Base-by-base conservation (phyloP, 2,113 vertebrate species). In the Colossoma macropomum region DNA sequence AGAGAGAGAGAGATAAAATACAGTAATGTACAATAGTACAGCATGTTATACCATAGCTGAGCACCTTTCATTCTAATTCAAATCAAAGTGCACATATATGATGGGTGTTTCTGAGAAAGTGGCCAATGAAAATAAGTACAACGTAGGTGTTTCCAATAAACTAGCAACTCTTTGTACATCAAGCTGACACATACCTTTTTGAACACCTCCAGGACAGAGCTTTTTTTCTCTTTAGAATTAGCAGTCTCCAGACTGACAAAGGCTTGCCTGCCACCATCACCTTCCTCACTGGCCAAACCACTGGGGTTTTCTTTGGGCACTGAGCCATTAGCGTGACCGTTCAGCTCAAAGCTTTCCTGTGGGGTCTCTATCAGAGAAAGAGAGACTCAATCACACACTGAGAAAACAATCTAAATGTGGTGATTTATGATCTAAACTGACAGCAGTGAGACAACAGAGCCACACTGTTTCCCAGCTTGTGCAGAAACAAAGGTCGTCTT, bases 121-220 rank as follows among this genome's bases (percentile, higher is more conserved):
- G 54, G 19, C 54, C 7, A 1, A 59, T n/a, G 2, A 59, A 15
- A 0, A 59, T 21, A 21, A 56, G 48, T 50, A 56, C 7, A 52
- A 52, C 4, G 7, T 11, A 17, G 50, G 50, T 52, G 50, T 23
- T 21, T 21, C 17, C 11, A 6, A 56, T 6, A 25, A 60, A 6
- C 23, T 41, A 6, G 69, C 10, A 56, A 5, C 54, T 23, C 7
- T 4, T 0, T 23, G 21, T 6, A 62, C 4, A 13, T 48, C 23
- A 10, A 10, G 41, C 75, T 21, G 23, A 5, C 56, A 91, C 86
- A 86, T 41, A 96, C 96, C 95, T 96, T 96, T 69, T 80, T 93
- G 32, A 96, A 94, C 63, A 97, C 94, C n/a, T 89, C 66, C 0
- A 88, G 54, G 60, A 96, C 85, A 0, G 95, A 95, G 23, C 94